Evolutionary conservation across 2,888 invertebrate genomes (phyloP).

Genomic region (Melitaea athalia): DNA sequence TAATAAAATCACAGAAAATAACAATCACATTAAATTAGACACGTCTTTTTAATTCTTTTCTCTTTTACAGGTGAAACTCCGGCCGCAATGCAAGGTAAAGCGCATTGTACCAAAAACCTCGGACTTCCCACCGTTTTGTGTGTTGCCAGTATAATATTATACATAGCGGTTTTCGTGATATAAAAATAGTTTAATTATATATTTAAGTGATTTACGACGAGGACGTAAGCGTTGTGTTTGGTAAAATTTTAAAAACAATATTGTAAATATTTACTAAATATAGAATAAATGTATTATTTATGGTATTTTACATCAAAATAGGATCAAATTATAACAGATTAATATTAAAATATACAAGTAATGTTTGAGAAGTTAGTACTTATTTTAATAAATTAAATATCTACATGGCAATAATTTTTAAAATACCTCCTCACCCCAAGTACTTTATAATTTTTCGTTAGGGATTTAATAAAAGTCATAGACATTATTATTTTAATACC

Average conservation of each 20-base stretch:
- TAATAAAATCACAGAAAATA: too few species aligned
- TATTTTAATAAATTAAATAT: neutral
- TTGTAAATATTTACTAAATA: slow-evolving; percentile 34
- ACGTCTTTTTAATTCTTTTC: neutral
- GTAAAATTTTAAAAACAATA: slow-evolving; percentile 43
- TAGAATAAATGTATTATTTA: slow-evolving; percentile 20
- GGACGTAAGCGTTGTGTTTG: slow-evolving; percentile 43
- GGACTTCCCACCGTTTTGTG: slow-evolving; percentile 49
- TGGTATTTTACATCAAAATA: neutral
- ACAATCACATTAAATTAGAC: too few species aligned
- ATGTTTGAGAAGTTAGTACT: neutral
- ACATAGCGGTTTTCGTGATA: slow-evolving; percentile 38
- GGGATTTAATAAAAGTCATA: neutral
- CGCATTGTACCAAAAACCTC: slow-evolving; percentile 66
- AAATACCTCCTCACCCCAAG: neutral
- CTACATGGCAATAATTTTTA: neutral
- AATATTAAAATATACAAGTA: neutral
- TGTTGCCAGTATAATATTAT: slow-evolving; percentile 40
- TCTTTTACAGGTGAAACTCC: slow-evolving; percentile 88
- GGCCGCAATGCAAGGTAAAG: slow-evolving; percentile 92
- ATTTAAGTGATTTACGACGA: slow-evolving; percentile 6
- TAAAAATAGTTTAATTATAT: slow-evolving; percentile 26
- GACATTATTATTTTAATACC: slow-evolving; percentile 12
- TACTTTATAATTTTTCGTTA: neutral
- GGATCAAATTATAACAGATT: neutral